phyloP scores from a whole-genome alignment of 2,888 invertebrate species.

The Deladenus siricidicola region DNA sequence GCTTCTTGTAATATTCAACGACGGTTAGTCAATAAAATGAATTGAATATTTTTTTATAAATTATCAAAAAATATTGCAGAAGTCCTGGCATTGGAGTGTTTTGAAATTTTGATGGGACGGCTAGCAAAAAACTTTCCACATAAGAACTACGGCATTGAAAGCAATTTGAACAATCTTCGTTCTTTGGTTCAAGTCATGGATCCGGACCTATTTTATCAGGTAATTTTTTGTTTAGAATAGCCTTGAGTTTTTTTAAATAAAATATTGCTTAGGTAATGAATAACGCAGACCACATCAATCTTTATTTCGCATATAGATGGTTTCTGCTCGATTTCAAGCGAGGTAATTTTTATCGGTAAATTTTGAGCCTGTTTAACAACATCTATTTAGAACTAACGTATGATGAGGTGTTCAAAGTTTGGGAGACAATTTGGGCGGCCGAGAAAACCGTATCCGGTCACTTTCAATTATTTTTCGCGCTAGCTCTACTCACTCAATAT shows the following conservation, averaged over 20 bases:
- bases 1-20: slow-evolving; percentile 78
- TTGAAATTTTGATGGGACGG: slow-evolving; percentile 78
- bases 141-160: slow-evolving; percentile 79
- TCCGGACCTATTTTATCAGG: slow-evolving; percentile 74
- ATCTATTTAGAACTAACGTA: slow-evolving; percentile 69
- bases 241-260: background rate
- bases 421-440: slow-evolving; percentile 95
- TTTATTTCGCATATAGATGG: slow-evolving; percentile 96
- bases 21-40: slow-evolving; percentile 57
- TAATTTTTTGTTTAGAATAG: background rate
- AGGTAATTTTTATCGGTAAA: slow-evolving; percentile 54
- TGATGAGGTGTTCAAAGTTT: slow-evolving; percentile 81
- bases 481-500: slow-evolving; percentile 83
- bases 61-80: too few relatives aligned
- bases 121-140: slow-evolving; percentile 85
- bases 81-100: slow-evolving; percentile 79
- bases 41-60: slow-evolving; percentile 1
- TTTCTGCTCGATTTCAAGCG: slow-evolving; percentile 90
- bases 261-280: slow-evolving; percentile 56
- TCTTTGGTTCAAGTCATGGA: slow-evolving; percentile 69
- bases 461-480: slow-evolving; percentile 83
- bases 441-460: slow-evolving; percentile 74
- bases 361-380: background rate
- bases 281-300: slow-evolving; percentile 89
- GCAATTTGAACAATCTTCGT: slow-evolving; percentile 79